Base-by-base conservation (phyloP, 2,113 vertebrate species). In the Cyanoderma ruficeps region DNA sequence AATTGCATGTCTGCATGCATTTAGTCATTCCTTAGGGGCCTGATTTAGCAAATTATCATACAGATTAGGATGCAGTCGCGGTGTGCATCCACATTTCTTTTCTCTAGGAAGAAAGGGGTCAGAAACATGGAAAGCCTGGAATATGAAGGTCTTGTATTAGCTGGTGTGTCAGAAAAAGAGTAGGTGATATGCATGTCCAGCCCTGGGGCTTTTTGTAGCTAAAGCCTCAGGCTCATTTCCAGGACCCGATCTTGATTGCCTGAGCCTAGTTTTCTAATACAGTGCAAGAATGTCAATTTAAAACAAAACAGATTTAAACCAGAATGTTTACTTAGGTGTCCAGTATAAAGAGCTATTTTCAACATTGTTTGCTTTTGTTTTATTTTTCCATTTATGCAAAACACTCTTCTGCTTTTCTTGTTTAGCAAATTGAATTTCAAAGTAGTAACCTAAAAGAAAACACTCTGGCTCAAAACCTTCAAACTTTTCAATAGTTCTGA, bases 161-260 rank as follows among this genome's bases (percentile, higher is more conserved):
- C 17, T 47, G 6, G 28, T 5, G 1, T 4, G 2, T 46, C 42
- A 74, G 39, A 88, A 80, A 13, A 33, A 50, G 52, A 89, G 13
- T 16, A 28, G 28, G 28, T 1, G 0, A 42, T 60, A 31, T 0
- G 1, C 1, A 3, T 0, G 0, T 55, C 19, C 71, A 77, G 67
- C 21, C 23, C 71, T 50, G 30, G 7, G 31, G 20, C 23, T 53
- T 59, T 59, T 15, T 37, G 33, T 17, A 75, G 42, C 22, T 76
- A 60, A 80, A 83, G 63, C 42, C 71, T 81, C 37, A 80, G 75
- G 42, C 27, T 80, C 10, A 11, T 88, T 74, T 77, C 68, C 50
- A 74, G 47, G n/a, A 50, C 15, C 15, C 7, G 6, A 47, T 18
- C 55, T 55, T 63, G 55, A 82, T 79, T 69, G 55, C 65, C 57